phyloP scores from a whole-genome alignment of 2,113 vertebrate genomes.

The Polypterus senegalus region DNA sequence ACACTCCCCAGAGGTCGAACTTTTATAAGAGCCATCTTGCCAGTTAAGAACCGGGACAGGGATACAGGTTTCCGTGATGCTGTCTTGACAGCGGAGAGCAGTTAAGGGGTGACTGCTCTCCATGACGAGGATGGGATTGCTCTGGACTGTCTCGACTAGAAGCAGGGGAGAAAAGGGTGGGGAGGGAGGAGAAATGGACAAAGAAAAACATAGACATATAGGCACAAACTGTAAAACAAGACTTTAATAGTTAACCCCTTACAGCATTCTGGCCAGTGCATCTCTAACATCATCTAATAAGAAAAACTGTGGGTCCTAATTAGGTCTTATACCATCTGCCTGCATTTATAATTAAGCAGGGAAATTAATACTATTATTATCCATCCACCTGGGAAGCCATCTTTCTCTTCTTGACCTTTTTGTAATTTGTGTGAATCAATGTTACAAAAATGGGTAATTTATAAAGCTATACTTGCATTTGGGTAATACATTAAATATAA shows the following conservation, averaged over 20 bases:
- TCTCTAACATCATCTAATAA: background rate
- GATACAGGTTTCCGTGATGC: slow-evolving; percentile 90
- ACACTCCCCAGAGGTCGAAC: slow-evolving; percentile 73
- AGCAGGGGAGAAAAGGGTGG: slow-evolving; percentile 28
- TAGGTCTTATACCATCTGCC: too few relatives aligned
- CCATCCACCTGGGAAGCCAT: too few relatives aligned
- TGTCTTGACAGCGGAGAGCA: slow-evolving; percentile 61
- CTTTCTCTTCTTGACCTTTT: too few relatives aligned
- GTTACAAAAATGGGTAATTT: too few relatives aligned
- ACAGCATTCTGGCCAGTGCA: background rate
- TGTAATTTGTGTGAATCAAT: too few relatives aligned
- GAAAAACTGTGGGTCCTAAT: too few relatives aligned
- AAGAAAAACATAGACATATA: slow-evolving; percentile 51
- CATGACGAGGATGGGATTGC: slow-evolving; percentile 80
- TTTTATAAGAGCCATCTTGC: slow-evolving; percentile 76
- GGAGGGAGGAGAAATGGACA: slow-evolving; percentile 39
- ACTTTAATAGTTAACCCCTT: slow-evolving; percentile 31
- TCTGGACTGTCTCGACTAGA: slow-evolving; percentile 88
- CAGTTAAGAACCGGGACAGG: slow-evolving; percentile 83
- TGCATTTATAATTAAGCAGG: too few relatives aligned
- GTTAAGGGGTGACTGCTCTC: slow-evolving; percentile 56
- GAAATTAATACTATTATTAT: too few relatives aligned
- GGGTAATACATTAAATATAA: too few relatives aligned
- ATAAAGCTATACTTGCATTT: too few relatives aligned
- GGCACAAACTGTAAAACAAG: slow-evolving; percentile 46